Percentiles rank a stretch among this genome's conserved stretches.
These are phyloP conservation scores for Vombatus ursinus DNA, from an alignment of 2,113 vertebrate species.

Conservation along the genomic window DNA sequence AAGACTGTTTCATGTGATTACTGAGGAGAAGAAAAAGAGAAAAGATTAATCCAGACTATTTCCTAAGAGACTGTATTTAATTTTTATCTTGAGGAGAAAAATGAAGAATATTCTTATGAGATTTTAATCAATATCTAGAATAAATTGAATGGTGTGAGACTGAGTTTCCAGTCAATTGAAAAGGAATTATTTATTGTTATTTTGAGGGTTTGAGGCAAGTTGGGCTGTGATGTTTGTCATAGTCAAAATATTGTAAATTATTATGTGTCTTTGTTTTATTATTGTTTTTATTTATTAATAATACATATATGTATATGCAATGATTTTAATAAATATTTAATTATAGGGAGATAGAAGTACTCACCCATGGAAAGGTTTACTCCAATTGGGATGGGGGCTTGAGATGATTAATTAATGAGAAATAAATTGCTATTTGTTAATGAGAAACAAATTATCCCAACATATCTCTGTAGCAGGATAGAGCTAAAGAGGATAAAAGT, in stretches of 20 bases:
- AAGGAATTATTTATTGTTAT: neutral
- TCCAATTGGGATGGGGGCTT: neutral
- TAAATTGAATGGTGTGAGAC: neutral
- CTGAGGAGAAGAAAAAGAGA: neutral
- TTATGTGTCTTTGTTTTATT: neutral
- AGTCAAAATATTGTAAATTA: neutral
- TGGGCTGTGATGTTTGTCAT: neutral
- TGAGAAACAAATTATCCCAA: neutral
- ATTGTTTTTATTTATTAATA: neutral
- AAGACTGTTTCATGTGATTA: neutral
- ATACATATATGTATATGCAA: neutral
- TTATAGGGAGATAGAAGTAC: neutral
- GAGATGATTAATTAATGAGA: neutral
- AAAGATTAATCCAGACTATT: neutral
- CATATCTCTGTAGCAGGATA: neutral
- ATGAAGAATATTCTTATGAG: neutral
- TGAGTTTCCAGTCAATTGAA: neutral
- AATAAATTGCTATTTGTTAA: neutral
- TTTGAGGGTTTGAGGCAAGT: neutral
- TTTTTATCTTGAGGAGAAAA: neutral
- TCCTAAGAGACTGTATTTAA: neutral
- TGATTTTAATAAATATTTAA: neutral
- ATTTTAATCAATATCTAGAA: neutral
- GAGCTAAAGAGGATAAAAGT: neutral
- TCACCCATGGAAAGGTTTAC: neutral